Evolutionary conservation across 2,113 vertebrate genomes (phyloP).

Genomic region (Rhizomys pruinosus): DNA sequence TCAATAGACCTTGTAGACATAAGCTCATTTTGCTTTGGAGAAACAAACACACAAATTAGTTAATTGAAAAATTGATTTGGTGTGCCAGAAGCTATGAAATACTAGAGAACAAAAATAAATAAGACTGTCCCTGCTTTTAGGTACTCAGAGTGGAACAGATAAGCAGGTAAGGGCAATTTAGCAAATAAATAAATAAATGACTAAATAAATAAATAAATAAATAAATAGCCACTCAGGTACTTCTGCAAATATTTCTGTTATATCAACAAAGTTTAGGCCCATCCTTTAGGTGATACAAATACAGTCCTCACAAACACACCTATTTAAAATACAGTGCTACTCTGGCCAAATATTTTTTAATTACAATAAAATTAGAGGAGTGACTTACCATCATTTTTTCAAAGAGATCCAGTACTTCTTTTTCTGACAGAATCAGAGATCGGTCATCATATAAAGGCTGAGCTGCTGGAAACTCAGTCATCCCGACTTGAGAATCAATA

Average conservation of each 20-base stretch:
- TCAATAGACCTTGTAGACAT: slow-evolving; percentile 17
- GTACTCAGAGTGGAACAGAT: slow-evolving; percentile 1
- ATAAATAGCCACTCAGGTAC: background rate
- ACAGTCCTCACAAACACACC: background rate
- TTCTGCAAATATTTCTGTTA: slow-evolving; percentile 31
- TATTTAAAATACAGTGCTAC: slow-evolving; percentile 27
- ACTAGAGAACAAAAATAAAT: slow-evolving; percentile 15
- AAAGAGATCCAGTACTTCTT: slow-evolving; percentile 98
- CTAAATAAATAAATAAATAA: background rate
- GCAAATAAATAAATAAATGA: background rate
- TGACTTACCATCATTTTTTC: slow-evolving; percentile 99
- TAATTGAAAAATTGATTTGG: slow-evolving; percentile 42
- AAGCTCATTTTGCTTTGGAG: slow-evolving; percentile 16
- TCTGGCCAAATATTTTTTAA: slow-evolving; percentile 29
- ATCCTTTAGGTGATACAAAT: slow-evolving; percentile 10
- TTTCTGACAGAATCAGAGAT: slow-evolving; percentile 96
- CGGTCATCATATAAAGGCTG: slow-evolving; percentile 95
- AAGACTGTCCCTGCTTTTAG: slow-evolving; percentile 19
- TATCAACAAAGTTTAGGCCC: slow-evolving; percentile 1
- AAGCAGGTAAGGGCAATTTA: background rate
- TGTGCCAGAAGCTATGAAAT: slow-evolving; percentile 3
- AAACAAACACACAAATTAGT: slow-evolving; percentile 37
- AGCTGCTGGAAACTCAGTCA: slow-evolving; percentile 91
- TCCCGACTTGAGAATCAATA: slow-evolving; percentile 90
- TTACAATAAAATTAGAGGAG: slow-evolving; percentile 51